Percentiles rank a stretch among this genome's conserved stretches.
Evolutionary conservation across 2,888 invertebrate species (phyloP).

Genomic region (Meghimatium bilineatum): DNA sequence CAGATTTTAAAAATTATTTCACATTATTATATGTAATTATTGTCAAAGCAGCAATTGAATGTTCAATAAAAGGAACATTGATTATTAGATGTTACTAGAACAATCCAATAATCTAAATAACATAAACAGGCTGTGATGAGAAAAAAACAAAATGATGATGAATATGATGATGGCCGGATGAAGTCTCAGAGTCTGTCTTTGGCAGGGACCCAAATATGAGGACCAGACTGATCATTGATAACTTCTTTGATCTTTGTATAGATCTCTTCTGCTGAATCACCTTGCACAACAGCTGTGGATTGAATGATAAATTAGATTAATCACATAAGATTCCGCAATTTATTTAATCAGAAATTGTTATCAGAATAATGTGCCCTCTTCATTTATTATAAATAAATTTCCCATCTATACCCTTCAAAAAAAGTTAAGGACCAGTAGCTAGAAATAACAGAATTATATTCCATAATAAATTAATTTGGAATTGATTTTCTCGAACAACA

Average conservation of each 20-base stretch:
- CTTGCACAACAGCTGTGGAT: slow-evolving; percentile 91
- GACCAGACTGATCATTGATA: slow-evolving; percentile 95
- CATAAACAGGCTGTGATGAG: neutral
- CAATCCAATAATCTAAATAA: neutral
- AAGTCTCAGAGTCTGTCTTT: slow-evolving; percentile 82
- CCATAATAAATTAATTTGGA: no score
- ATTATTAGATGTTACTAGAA: neutral
- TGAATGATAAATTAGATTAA: neutral
- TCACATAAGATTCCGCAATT: neutral
- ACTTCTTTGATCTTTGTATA: slow-evolving; percentile 95
- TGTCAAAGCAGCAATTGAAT: neutral
- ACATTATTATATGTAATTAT: neutral
- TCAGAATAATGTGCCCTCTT: no score
- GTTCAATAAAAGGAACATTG: neutral
- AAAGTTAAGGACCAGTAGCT: no score
- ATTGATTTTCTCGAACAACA: no score
- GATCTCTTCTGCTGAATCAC: slow-evolving; percentile 98
- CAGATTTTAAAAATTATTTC: neutral
- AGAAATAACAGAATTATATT: no score
- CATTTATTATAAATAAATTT: no score
- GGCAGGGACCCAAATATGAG: slow-evolving; percentile 97
- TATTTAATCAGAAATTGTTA: no score
- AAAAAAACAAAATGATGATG: slow-evolving; percentile 9
- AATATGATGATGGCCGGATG: slow-evolving; percentile 10
- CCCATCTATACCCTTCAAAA: no score